Evolutionary conservation across 1,140 invertebrate species (phyloP).

Genomic region (Lepidurus arcticus): DNA sequence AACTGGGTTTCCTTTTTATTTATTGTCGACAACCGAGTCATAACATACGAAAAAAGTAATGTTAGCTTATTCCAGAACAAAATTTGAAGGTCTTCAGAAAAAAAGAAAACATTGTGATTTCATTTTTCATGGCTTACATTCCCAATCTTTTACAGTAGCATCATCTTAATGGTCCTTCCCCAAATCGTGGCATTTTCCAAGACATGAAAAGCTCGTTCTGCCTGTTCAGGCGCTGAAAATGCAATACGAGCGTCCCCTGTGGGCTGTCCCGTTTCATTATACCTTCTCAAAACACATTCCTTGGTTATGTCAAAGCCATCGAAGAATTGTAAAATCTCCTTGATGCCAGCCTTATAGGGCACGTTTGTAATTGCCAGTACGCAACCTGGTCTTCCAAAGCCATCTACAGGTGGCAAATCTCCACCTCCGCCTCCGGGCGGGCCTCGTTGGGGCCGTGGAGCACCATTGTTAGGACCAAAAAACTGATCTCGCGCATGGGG

Average conservation of each 20-base stretch:
- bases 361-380: slow-evolving; percentile 77
- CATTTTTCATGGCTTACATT: neutral
- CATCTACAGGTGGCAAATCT: slow-evolving; percentile 46
- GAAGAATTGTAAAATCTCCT: slow-evolving; percentile 84
- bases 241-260: slow-evolving; percentile 84
- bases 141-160: neutral
- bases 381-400: slow-evolving; percentile 70
- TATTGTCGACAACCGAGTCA: no score
- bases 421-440: slow-evolving; percentile 19
- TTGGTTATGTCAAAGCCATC: slow-evolving; percentile 63
- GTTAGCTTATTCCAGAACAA: no score
- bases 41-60: no score
- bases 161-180: neutral
- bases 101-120: no score
- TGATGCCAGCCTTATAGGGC: slow-evolving; percentile 73
- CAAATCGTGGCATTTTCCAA: slow-evolving; percentile 43
- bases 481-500: neutral
- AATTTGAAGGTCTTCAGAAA: no score
- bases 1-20: no score
- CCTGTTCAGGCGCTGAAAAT: slow-evolving; percentile 67
- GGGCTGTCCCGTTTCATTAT: slow-evolving; percentile 73
- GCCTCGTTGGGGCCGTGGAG: slow-evolving; percentile 32
- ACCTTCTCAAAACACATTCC: slow-evolving; percentile 72
- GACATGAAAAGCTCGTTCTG: slow-evolving; percentile 61
- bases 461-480: slow-evolving; percentile 4